These are phyloP conservation scores for Gallinago undulata DNA, from an alignment of 2,113 vertebrate species.

Conservation along the genomic window DNA sequence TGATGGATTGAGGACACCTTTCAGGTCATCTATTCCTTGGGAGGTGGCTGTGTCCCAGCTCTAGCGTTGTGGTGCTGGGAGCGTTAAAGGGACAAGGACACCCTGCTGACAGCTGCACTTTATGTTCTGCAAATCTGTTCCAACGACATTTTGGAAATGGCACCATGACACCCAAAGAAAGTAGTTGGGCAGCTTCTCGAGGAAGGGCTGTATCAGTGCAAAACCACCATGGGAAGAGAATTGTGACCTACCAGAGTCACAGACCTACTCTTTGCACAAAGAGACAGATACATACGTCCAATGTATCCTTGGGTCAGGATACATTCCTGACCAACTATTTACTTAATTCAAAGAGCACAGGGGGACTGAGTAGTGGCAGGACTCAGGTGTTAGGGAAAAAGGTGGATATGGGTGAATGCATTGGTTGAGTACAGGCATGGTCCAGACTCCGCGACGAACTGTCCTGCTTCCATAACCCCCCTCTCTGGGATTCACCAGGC, in stretches of 20 bases:
- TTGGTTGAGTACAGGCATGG: background rate
- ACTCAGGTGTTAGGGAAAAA: background rate
- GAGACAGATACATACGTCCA: background rate
- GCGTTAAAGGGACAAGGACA: background rate
- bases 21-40: background rate
- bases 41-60: conserved; percentile 8
- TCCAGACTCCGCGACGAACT: background rate
- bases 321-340: background rate
- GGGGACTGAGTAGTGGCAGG: background rate
- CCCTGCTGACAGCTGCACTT: background rate
- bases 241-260: background rate
- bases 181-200: background rate
- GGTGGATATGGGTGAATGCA: background rate
- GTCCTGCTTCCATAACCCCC: background rate
- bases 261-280: background rate
- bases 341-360: background rate
- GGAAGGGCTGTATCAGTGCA: background rate
- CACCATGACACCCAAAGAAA: background rate
- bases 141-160: background rate
- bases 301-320: too few relatives aligned
- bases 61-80: background rate
- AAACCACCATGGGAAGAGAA: background rate
- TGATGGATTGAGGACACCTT: conserved; percentile 51
- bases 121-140: background rate
- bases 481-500: background rate